Conservation (phyloP, 1,140 invertebrate species). For the Tenebrio molitor region DNA sequence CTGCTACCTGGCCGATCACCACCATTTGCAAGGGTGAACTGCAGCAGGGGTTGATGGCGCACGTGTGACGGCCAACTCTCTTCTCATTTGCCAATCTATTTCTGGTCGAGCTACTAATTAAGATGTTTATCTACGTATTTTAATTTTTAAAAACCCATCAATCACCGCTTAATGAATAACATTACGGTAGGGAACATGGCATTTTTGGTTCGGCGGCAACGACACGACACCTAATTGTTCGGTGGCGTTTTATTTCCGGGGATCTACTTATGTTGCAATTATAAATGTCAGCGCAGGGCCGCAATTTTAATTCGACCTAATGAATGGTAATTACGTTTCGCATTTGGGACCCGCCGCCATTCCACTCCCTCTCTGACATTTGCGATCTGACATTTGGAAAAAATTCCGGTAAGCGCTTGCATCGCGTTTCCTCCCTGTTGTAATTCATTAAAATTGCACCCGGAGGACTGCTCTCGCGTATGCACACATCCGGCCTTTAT, state of each 20-base stretch:
- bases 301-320: conserved; percentile 27
- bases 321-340: conserved; percentile 31
- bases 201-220: conserved; percentile 8
- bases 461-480: neutral
- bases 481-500: conserved; percentile 20
- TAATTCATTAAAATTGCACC: conserved; percentile 21
- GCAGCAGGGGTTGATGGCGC: conserved; percentile 4
- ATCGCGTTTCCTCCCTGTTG: neutral
- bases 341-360: neutral
- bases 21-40: conserved; percentile 15
- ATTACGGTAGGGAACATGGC: conserved; percentile 10
- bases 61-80: conserved; percentile 2
- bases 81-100: no score
- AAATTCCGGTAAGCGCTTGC: neutral
- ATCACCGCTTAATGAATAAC: conserved; percentile 19
- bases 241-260: conserved; percentile 20
- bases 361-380: conserved; percentile 22
- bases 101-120: no score
- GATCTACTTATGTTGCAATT: conserved; percentile 38
- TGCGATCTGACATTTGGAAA: conserved; percentile 26
- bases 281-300: conserved; percentile 29
- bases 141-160: conserved; percentile 34
- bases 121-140: conserved; percentile 35
- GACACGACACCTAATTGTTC: conserved; percentile 18
- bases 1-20: conserved; percentile 34